Evolutionary conservation across 2,797 vertebrate species (phyloP).

Genomic region (Phalloptychus januarius): DNA sequence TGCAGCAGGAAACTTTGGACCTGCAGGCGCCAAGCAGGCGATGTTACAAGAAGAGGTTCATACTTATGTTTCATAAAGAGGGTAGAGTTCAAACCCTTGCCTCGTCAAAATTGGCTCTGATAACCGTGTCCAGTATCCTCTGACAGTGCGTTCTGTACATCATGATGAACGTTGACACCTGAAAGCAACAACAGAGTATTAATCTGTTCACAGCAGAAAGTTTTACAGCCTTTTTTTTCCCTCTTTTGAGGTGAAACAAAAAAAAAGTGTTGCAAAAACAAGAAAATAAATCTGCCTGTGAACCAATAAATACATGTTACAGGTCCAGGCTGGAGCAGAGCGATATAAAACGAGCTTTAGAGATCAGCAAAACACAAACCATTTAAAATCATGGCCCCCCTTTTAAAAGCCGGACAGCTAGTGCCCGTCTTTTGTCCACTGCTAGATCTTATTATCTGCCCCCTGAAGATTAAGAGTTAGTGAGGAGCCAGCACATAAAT

Average conservation of each 20-base stretch:
- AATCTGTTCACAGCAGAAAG: constrained; percentile 46
- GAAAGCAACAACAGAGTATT: constrained; percentile 55
- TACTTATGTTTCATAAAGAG: neutral
- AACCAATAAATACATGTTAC: constrained; percentile 75
- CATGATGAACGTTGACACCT: constrained; percentile 99
- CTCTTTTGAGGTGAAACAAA: constrained; percentile 15
- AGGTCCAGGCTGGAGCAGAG: constrained; percentile 62
- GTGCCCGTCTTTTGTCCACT: constrained; percentile 80
- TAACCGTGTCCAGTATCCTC: constrained; percentile 99
- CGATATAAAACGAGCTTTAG: constrained; percentile 78
- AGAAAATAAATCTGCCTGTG: constrained; percentile 79
- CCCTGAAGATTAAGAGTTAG: constrained; percentile 85
- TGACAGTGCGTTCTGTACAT: constrained; percentile 99
- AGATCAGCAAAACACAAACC: constrained; percentile 83
- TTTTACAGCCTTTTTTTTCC: constrained; percentile 17
- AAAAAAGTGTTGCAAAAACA: constrained; percentile 65
- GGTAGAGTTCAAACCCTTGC: constrained; percentile 68
- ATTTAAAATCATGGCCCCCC: constrained; percentile 82
- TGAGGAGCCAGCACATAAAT: constrained; percentile 84
- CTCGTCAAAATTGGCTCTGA: constrained; percentile 99
- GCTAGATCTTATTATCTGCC: constrained; percentile 85
- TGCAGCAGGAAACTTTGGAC: constrained; percentile 99
- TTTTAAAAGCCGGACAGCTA: constrained; percentile 80
- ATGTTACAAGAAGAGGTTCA: neutral
- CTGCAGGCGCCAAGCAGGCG: constrained; percentile 69